Evolutionary conservation across 2,797 vertebrate genomes (phyloP).

Genomic region (Lindbergichthys nudifrons): DNA sequence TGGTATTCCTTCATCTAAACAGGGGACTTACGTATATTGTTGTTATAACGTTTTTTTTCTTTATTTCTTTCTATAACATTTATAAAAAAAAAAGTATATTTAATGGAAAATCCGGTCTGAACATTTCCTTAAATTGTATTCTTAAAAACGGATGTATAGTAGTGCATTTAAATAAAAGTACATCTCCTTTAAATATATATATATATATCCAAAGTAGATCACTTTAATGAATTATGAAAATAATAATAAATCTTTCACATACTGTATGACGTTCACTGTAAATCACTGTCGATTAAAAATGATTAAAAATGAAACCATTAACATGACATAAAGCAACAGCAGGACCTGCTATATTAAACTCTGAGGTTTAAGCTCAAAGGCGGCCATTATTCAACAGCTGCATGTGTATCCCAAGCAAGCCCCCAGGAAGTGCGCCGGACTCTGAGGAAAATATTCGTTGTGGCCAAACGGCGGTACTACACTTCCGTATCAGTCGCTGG

Average conservation of each 20-base stretch:
- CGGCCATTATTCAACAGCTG: not conserved
- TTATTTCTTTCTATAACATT: too few relatives aligned
- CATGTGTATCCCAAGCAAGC: not conserved
- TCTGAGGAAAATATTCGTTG: too few relatives aligned
- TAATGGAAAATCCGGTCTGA: not conserved
- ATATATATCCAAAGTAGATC: too few relatives aligned
- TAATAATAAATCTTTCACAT: not conserved
- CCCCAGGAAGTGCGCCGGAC: too few relatives aligned
- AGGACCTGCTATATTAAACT: not conserved
- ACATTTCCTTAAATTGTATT: too few relatives aligned
- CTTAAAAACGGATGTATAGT: too few relatives aligned
- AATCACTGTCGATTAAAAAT: not conserved
- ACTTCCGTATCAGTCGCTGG: too few relatives aligned
- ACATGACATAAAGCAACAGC: not conserved
- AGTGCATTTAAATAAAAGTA: too few relatives aligned
- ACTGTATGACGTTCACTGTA: not conserved
- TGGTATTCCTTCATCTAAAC: not conserved
- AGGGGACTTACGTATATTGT: not conserved
- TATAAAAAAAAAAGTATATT: too few relatives aligned
- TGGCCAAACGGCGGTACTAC: too few relatives aligned
- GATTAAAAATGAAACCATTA: not conserved
- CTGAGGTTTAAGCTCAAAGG: constrained; percentile 6
- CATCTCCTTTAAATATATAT: too few relatives aligned
- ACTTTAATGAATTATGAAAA: too few relatives aligned
- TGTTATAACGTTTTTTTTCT: not conserved